Conservation (phyloP, 2,888 invertebrate species). For the Polietes domitor region DNA sequence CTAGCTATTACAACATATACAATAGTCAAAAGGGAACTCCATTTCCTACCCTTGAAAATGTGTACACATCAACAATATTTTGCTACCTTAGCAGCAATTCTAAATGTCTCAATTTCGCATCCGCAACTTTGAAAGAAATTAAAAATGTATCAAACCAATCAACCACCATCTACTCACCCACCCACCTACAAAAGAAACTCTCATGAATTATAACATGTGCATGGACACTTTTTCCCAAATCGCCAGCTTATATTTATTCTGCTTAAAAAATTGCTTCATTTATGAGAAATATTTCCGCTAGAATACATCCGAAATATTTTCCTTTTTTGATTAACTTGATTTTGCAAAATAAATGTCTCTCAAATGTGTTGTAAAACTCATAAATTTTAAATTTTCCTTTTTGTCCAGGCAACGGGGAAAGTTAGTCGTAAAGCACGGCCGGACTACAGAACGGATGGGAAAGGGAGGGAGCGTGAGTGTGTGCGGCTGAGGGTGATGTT, state of each 20-base stretch:
- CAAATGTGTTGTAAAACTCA: constrained; percentile 45
- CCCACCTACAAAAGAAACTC: too few relatives aligned
- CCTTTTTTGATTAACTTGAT: constrained; percentile 45
- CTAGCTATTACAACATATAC: too few relatives aligned
- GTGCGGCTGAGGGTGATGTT: background rate
- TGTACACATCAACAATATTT: too few relatives aligned
- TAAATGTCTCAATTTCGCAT: too few relatives aligned
- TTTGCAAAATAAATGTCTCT: constrained; percentile 51
- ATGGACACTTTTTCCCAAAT: background rate
- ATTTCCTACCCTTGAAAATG: too few relatives aligned
- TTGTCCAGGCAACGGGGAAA: background rate
- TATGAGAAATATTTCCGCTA: background rate
- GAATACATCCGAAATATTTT: background rate
- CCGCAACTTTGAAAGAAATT: too few relatives aligned
- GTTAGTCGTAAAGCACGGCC: background rate
- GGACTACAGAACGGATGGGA: background rate
- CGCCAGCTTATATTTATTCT: background rate
- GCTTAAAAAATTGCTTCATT: background rate
- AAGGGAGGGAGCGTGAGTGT: background rate
- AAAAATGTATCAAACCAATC: too few relatives aligned
- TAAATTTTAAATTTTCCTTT: constrained; percentile 53
- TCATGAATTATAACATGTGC: background rate
- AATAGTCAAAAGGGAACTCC: too few relatives aligned
- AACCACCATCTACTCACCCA: too few relatives aligned
- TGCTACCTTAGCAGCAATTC: too few relatives aligned